Evolutionary conservation across 2,888 invertebrate genomes (phyloP), one percentile per base, ranked within the genome.

Genomic region (Nymphalis urticae): DNA sequence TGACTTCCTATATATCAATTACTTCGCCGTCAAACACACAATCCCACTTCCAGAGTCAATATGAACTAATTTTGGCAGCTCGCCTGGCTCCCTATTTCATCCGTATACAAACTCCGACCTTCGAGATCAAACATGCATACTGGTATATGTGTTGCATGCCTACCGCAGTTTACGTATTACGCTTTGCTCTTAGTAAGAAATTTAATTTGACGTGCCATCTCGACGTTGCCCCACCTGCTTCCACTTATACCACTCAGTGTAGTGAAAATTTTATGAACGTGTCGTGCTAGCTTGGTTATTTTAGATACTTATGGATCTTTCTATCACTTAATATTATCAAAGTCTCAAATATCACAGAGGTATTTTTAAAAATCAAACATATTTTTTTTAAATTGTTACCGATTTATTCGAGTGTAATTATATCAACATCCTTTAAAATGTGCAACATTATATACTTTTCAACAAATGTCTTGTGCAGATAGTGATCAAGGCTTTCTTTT

Each of bases 61-160:
- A 61, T 61, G 62, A 67, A 62, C 54, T 56, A 50, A 50, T 62
- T 65, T 69, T 69, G 62, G 64, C 67, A 65, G 64, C 68, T 66
- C 70, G 73, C 76, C 76, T 75, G 75, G 75, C 76, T 74, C 54
- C 48, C 60, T 73, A 70, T 75, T 77, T 78, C 77, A 77, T 76
- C 77, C 78, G 78, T 75, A 74, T 74, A 73, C 69, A 74, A 72
- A 64, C 74, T 76, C 75, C 71, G 70, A 71, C 69, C 36, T 67
- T 54, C 19, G 42, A 62, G 62, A 67, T 62, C 48, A 54, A 48
- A 50, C 62, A n/a, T 62, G 56, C 62, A 62, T 58, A 58, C 19
- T 32, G 7, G 21, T 66, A 54, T 54, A 61, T 19, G 56, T 48
- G 54, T 42, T 62, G 62, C 48, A 19, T 9, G 62, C 24, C 24